Percentiles rank a stretch among this genome's conserved stretches.
Evolutionary conservation across 2,797 vertebrate species (phyloP).

Genomic region (Silurus aristotelis): DNA sequence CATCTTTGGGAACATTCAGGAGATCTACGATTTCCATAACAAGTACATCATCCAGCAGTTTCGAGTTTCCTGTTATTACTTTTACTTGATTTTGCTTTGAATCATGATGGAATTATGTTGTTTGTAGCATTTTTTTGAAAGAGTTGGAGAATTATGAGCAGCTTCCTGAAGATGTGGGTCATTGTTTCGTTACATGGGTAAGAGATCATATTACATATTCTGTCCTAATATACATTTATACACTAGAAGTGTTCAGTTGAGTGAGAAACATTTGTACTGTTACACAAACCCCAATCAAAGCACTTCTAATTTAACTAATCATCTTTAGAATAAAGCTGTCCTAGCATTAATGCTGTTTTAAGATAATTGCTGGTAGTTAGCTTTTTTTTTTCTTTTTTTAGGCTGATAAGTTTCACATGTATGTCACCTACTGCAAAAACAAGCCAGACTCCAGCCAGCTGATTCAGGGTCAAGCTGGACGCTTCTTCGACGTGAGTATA

Average conservation of each 20-base stretch:
- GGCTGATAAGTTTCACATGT: constrained; percentile 99
- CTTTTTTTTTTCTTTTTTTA: constrained; percentile 54
- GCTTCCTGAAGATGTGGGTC: constrained; percentile 95
- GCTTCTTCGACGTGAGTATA: constrained; percentile 92
- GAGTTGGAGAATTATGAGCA: constrained; percentile 98
- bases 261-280: background rate
- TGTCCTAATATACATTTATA: background rate
- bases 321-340: background rate
- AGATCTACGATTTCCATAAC: constrained; percentile 98
- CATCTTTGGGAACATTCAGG: constrained; percentile 98
- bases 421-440: constrained; percentile 98
- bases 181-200: constrained; percentile 99
- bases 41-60: constrained; percentile 71
- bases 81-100: background rate
- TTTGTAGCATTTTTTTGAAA: constrained; percentile 92
- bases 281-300: background rate
- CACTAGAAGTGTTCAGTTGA: background rate
- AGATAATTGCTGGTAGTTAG: background rate
- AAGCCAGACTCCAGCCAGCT: constrained; percentile 96
- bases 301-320: background rate
- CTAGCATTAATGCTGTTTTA: background rate
- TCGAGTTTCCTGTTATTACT: background rate
- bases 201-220: constrained; percentile 51
- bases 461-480: constrained; percentile 90
- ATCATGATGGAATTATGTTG: background rate